Base-by-base conservation (phyloP, 2,888 invertebrate genomes). In the Drosophila mettleri region DNA sequence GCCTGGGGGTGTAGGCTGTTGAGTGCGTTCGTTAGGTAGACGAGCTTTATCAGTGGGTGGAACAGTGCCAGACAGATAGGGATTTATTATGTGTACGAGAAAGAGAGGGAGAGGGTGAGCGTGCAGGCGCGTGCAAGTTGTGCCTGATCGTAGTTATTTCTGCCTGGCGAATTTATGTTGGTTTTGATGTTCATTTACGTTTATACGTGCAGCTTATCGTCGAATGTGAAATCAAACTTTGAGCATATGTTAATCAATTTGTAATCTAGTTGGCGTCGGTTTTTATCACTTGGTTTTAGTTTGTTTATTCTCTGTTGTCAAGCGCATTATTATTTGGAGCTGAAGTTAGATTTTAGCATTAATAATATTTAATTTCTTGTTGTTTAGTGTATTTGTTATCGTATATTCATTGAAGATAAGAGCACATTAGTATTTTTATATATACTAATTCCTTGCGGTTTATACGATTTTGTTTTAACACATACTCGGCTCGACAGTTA, bases 21-120 rank as follows among this genome's bases (percentile, higher is more conserved):
- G 18, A 62, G 60, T 78, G 76, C 76, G 70, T 76, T 41, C 22
- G 45, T 16, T 69, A 78, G 78, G 52, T 69, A 73, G 64, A 34
- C 70, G 12, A 38, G 14, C 54, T 74, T 74, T 78, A 78, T 76
- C 76, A 78, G 62, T 69, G 51, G 62, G 68, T 68, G 68, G 41
- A 67, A 59, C 33, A 46, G 52, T 60, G 36, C 10, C 33, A 54
- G 29, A 24, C 29, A 43, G 20, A 49, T 24, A 54, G 51, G 20
- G 34, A 29, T 29, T 45, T 45, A 45, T 10, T 45, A 41, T 31
- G 52, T 18, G 38, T 22, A 14, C 3, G 10, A 16, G 20, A 16
- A 33, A 18, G n/a, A 24, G 27, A 24, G 33, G 3, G n/a, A 49
- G 12, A 34, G 22, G n/a, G 31, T 1, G 22, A 36, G 51, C 29